A percentile compares a stretch with the other conserved stretches of the same genome.
These are phyloP conservation scores for Platycnemis pennipes DNA, from an alignment of 2,888 invertebrate genomes.

Conservation along the genomic window DNA sequence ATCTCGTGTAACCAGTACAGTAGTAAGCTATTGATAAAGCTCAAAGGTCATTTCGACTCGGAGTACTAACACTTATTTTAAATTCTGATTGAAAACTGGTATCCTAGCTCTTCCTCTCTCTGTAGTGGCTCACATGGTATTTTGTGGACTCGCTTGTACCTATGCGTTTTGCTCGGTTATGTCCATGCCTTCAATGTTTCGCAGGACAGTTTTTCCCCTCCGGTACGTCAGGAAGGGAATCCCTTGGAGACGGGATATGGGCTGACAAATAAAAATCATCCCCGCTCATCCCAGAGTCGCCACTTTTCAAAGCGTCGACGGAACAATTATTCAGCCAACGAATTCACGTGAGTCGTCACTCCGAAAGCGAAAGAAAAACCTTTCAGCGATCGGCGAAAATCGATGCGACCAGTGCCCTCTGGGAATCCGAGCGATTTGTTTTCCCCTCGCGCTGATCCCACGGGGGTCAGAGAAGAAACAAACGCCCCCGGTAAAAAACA, in stretches of 20 bases:
- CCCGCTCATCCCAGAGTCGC: neutral
- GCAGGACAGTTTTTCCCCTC: too few relatives aligned
- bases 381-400: neutral
- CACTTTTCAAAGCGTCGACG: conserved; percentile 8
- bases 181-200: too few relatives aligned
- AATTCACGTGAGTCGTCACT: neutral
- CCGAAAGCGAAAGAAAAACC: neutral
- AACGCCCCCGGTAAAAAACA: neutral
- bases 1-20: too few relatives aligned
- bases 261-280: conserved; percentile 6
- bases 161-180: too few relatives aligned
- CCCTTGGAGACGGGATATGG: too few relatives aligned
- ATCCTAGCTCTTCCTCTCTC: too few relatives aligned
- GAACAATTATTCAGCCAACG: neutral
- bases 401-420: neutral
- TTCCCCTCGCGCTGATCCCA: neutral
- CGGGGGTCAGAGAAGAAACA: neutral
- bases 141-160: too few relatives aligned
- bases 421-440: neutral
- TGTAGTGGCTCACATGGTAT: too few relatives aligned
- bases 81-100: too few relatives aligned
- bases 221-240: neutral
- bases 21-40: too few relatives aligned
- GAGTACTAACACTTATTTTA: too few relatives aligned
- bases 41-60: too few relatives aligned